Evolutionary conservation across 2,797 vertebrate genomes (phyloP).

Genomic region (Pyrrhura leucotis): DNA sequence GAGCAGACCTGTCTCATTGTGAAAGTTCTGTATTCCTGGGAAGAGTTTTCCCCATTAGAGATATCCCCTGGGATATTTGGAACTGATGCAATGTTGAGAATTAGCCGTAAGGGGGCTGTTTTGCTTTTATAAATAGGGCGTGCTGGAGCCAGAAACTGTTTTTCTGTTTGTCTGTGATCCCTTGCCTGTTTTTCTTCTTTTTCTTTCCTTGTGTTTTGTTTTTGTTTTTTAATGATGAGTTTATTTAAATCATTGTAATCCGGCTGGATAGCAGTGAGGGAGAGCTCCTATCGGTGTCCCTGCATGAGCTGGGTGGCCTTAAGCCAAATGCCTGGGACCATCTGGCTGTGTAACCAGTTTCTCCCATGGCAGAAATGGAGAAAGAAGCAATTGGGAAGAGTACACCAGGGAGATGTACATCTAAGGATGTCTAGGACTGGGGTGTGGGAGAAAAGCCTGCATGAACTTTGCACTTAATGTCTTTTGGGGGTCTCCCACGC

Average conservation of each 20-base stretch:
- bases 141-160: background rate
- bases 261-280: background rate
- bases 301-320: background rate
- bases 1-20: background rate
- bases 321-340: background rate
- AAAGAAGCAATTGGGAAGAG: background rate
- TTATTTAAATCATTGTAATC: background rate
- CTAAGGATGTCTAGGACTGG: background rate
- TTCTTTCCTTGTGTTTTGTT: background rate
- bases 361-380: background rate
- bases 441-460: background rate
- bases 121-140: background rate
- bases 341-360: background rate
- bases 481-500: background rate
- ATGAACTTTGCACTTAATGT: background rate
- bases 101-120: slow-evolving; percentile 41
- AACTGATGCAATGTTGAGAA: slow-evolving; percentile 12
- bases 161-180: background rate
- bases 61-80: background rate
- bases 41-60: background rate
- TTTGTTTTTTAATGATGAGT: background rate
- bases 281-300: background rate
- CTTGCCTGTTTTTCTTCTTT: background rate
- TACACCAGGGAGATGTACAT: background rate
- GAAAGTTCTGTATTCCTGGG: background rate